Evolutionary conservation across 1,140 invertebrate species (phyloP), one percentile per base, ranked within the genome.

Genomic region (Olivierus martensii): DNA sequence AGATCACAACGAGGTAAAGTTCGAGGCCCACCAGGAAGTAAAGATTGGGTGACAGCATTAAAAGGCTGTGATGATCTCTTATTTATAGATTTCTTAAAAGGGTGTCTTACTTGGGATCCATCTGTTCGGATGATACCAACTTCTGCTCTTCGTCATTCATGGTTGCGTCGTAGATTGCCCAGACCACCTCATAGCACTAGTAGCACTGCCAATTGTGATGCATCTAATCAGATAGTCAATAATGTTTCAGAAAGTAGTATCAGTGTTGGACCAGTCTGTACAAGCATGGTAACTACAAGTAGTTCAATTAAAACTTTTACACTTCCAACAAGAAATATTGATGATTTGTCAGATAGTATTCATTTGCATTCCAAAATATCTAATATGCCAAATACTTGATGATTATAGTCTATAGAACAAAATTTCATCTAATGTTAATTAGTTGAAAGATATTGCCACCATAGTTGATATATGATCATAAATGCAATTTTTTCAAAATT

Each of bases 101-200:
- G 84, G 43, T 96, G 92, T 69, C 74, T 98, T 34, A 88, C 95
- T 60, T 97, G 92, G 93, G 92, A 96, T 73, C 93, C 95, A 3
- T 80, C 87, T 18, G 75, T 79, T 47, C 76, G 96, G 41, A 81
- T 99, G 77, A 97, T 90, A 10, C 94, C 96, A 0, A 75, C 77
- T 51, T 82, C 84, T 60, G 96, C 95, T 11, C 71, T 99, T 12
- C 77, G 87, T 51, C 96, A 99, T 74, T 77, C 82, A 28, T 99
- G 94, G 95, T 74, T 99, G 14, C 77, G 91, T 44, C 76, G 93
- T 49, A 75, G 53, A 4, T 36, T 58, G 7, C 57, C 57, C 12
- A 18, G 57, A 14, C 57, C 57, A 2, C 57, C 57, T 15, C 57
- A 58, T 28, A 58, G 52, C 39, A 47, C 56, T 37, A 58, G 53